Conservation (phyloP, 64 coral and sea anemone species). For the Dendronephthya gigantea region DNA sequence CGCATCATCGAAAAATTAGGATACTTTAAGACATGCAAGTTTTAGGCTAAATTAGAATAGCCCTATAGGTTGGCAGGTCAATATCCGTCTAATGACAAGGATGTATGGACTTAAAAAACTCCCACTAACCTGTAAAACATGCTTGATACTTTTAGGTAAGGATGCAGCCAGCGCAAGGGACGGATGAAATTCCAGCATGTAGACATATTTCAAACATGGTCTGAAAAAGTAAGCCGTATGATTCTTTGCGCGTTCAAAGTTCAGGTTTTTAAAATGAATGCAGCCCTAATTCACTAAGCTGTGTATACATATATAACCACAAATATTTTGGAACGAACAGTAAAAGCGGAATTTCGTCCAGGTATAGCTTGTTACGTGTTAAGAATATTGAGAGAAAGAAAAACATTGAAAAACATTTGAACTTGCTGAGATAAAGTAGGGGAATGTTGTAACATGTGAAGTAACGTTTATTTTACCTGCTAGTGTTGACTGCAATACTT, state of each 20-base stretch:
- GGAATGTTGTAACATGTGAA: no score
- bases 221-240: slow-evolving; percentile 17
- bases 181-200: slow-evolving; percentile 96
- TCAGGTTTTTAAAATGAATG: no score
- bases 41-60: not conserved
- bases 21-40: no score
- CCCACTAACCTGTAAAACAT: slow-evolving; percentile 49
- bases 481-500: slow-evolving; percentile 78
- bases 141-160: slow-evolving; percentile 47
- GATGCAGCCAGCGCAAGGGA: slow-evolving; percentile 60
- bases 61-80: not conserved
- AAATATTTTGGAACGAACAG: no score
- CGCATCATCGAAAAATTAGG: no score
- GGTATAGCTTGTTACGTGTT: not conserved
- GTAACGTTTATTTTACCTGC: slow-evolving; percentile 37
- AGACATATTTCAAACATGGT: slow-evolving; percentile 82
- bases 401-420: no score
- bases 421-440: no score
- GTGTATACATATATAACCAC: no score
- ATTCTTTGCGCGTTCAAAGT: no score
- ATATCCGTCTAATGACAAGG: no score
- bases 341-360: not conserved
- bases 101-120: not conserved
- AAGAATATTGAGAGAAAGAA: no score
- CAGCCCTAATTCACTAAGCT: no score